phyloP scores from a whole-genome alignment of 2,888 invertebrate species.

The Pheosia tremula region DNA sequence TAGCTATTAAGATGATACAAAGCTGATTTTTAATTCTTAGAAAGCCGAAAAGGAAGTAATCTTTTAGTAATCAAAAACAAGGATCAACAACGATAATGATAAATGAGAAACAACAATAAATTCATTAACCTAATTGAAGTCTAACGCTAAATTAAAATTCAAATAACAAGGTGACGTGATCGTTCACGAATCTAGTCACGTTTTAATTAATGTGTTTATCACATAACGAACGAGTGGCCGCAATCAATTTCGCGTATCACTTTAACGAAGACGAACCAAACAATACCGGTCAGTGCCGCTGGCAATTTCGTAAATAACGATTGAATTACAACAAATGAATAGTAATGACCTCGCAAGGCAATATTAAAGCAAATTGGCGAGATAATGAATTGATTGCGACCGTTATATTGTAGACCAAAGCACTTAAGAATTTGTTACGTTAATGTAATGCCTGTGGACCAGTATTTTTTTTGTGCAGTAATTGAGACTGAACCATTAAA shows the following conservation, averaged over 20 bases:
- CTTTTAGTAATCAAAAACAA: too few relatives aligned
- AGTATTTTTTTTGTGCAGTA: too few relatives aligned
- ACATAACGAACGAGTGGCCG: constrained; percentile 5
- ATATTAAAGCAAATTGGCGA: constrained; percentile 1
- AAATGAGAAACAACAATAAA: neutral
- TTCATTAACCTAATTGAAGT: neutral
- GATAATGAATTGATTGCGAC: neutral
- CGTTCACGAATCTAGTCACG: constrained; percentile 7
- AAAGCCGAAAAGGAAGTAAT: too few relatives aligned
- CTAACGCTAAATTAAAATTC: constrained; percentile 9
- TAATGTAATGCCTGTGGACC: neutral
- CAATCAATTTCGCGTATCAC: constrained; percentile 12
- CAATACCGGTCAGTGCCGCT: constrained; percentile 2
- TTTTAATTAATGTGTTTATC: constrained; percentile 12
- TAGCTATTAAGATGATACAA: too few relatives aligned
- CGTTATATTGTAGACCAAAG: neutral
- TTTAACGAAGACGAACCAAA: constrained; percentile 1
- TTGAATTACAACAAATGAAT: constrained; percentile 5
- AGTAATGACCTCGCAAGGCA: neutral
- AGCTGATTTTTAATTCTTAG: too few relatives aligned
- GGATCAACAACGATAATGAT: too few relatives aligned
- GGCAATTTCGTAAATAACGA: neutral
- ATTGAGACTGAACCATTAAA: too few relatives aligned
- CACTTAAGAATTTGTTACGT: constrained; percentile 1
- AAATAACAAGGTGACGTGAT: constrained; percentile 5